Conservation (phyloP, 35 echinoderm and acorn worm species). For the Apostichopus japonicus region DNA sequence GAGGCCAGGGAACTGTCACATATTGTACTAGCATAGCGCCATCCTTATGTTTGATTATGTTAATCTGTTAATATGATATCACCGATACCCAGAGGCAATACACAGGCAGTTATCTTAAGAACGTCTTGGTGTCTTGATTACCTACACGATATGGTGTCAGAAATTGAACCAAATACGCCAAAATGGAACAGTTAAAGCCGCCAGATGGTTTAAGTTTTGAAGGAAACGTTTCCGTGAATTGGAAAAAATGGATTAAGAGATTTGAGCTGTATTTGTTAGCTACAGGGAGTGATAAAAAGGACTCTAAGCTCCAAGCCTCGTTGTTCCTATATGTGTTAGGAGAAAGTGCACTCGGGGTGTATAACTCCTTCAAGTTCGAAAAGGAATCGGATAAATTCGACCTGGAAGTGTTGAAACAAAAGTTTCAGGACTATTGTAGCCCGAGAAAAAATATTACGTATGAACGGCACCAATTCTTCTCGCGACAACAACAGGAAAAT, state of each 20-base stretch:
- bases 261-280: slow-evolving; percentile 45
- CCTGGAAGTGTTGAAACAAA: neutral
- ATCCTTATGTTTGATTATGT: no score
- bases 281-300: slow-evolving; percentile 26
- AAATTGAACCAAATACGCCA: no score
- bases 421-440: neutral
- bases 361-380: slow-evolving; percentile 35
- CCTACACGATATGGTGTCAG: no score
- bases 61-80: no score
- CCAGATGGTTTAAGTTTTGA: slow-evolving; percentile 37
- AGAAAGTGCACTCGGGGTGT: neutral
- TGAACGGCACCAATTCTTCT: slow-evolving; percentile 30
- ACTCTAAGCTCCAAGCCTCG: neutral
- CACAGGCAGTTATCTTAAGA: no score
- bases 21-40: no score
- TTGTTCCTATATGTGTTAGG: slow-evolving; percentile 46
- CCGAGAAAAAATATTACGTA: slow-evolving; percentile 14
- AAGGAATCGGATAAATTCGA: slow-evolving; percentile 4
- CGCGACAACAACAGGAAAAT: slow-evolving; percentile 5
- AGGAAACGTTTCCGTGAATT: slow-evolving; percentile 40
- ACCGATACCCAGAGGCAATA: no score
- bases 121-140: no score
- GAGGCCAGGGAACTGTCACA: no score
- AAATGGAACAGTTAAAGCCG: slow-evolving; percentile 1
- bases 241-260: slow-evolving; percentile 33